Base-by-base conservation (phyloP, 2,113 vertebrate genomes). In the Origma solitaria region DNA sequence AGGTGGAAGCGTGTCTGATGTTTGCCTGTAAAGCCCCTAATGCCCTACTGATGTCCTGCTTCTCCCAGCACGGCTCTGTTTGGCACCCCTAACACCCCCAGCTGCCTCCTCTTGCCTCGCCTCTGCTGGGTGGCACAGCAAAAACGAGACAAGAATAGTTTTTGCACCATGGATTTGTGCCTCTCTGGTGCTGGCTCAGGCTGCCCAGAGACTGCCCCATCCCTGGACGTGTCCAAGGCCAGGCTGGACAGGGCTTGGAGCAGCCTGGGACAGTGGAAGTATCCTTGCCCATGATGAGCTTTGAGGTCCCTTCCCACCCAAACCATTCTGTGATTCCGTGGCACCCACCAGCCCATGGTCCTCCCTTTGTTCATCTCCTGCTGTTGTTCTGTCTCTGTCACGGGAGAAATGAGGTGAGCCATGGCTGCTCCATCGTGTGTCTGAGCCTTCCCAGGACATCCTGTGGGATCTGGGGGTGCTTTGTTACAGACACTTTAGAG, bases 391-490 rank as follows among this genome's bases (percentile, higher is more conserved):
- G 28, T 69, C 28, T 69, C 53, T 70, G 61, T 33, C 64, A 6
- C 28, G 24, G 83, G 60, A 75, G 62, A 78, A 31, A 9, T 12
- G 35, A 51, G 72, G 50, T 8, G 13, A 47, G 28, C 20, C 18
- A 13, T 6, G 49, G 37, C 47, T 76, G 50, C 35, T 44, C 0
- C 14, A 1, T 2, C 1, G 2, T 56, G 61, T 44, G 33, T 49
- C 40, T 51, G 66, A 88, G 47, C 60, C 56, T 94, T 88, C 80
- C 51, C 69, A n/a, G 56, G 56, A 11, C 60, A 68, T 76, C 57
- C 60, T 11, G 22, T 60, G n/a, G 33, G 13, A 75, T 62, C 56
- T 75, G 45, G 56, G 89, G 69, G 47, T 49, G 50, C 92, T 83
- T 78, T 69, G 44, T 37, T 84, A 27, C 4, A 68, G 69, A 65